Conservation (phyloP, 2,113 vertebrate genomes). For the Cryptotis parvus region DNA sequence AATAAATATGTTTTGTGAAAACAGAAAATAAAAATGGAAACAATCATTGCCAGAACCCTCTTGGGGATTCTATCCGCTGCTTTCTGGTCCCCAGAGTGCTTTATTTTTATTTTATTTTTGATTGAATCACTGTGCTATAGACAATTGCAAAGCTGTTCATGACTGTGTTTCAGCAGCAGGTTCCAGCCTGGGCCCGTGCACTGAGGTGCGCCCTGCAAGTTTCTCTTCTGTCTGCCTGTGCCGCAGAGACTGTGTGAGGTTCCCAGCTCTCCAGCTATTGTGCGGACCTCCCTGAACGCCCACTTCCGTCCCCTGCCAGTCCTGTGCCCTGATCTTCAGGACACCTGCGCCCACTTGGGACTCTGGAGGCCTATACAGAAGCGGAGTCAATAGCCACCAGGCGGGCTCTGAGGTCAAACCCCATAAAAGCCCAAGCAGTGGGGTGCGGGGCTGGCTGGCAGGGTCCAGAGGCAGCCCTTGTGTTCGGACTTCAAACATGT, state of each 20-base stretch:
- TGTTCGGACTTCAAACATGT: not conserved
- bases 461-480: not conserved
- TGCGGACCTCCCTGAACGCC: too few species aligned
- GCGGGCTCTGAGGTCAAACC: not conserved
- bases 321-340: too few species aligned
- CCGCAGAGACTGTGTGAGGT: too few species aligned
- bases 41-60: not conserved
- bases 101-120: too few species aligned
- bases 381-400: accelerated
- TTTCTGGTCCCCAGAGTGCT: not conserved
- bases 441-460: not conserved
- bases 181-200: too few species aligned
- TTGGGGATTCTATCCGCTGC: accelerated
- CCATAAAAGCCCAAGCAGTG: not conserved
- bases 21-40: not conserved
- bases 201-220: too few species aligned
- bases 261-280: too few species aligned
- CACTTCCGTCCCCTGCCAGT: too few species aligned
- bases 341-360: too few species aligned
- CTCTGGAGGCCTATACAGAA: not conserved
- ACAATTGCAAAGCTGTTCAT: too few species aligned
- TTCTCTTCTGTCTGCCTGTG: not conserved
- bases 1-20: not conserved
- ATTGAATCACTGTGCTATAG: too few species aligned
- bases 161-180: too few species aligned